Base-by-base conservation (phyloP, 2,113 vertebrate species). In the Dromaius novaehollandiae region DNA sequence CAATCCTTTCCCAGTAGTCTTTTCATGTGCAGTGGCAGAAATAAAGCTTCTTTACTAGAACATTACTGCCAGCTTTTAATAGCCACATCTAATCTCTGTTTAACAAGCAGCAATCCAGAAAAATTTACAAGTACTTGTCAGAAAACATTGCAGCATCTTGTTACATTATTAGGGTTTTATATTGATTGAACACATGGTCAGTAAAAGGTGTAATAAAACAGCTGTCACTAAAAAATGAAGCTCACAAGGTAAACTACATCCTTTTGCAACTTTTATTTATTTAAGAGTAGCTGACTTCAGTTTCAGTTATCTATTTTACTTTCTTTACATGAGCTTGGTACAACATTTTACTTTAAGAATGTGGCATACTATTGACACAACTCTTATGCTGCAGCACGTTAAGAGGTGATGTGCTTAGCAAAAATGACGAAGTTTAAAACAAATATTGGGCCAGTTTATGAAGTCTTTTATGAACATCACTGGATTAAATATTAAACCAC, bases 51-150 rank as follows among this genome's bases (percentile, higher is more conserved):
- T 83, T 91, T 96, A 74, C 87, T 60, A 32, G 79, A 80, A 76
- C 40, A 20, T 74, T 92, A 80, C 7, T 86, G 76, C 83, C 50
- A 28, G 18, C 50, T 93, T 89, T 88, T 95, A 97, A 96, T 77
- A 94, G 89, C 73, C 78, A n/a, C n/a, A 80, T 85, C 97, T 95
- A 96, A 94, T 96, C 90, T 94, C 91, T 63, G 77, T 96, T 97
- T 94, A 97, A 86, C 93, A 88, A 95, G 93, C 65, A 95, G 83
- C n/a, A 92, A 82, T 91, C 89, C 65, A 48, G 80, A 88, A 80
- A 91, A 95, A 95, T 94, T 94, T 95, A 93, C 87, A 95, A 78
- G 86, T 65, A 7, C 87, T 95, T 95, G 71, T 95, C 91, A 86
- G 86, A 86, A 94, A 92, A 92, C 71, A 40, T 86, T 14, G 80